These are phyloP conservation scores for Anthrax anthrax DNA, from an alignment of 2,888 invertebrate genomes.

Conservation along the genomic window DNA sequence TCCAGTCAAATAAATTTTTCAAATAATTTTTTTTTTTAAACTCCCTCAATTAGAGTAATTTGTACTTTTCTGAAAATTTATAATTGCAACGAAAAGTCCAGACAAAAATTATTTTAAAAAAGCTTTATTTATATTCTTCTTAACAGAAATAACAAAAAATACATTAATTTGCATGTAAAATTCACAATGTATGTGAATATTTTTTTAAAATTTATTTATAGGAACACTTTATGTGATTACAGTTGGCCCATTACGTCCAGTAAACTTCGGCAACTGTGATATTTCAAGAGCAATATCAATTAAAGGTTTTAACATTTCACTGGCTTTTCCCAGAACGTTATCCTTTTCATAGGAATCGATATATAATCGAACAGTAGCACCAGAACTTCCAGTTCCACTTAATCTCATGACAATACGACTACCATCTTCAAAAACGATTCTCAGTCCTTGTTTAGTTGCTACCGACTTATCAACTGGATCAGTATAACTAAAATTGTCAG, in stretches of 20 bases:
- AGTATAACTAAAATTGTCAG: slow-evolving; percentile 89
- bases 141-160: too few relatives aligned
- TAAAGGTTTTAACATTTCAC: slow-evolving; percentile 69
- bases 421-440: slow-evolving; percentile 88
- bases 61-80: too few relatives aligned
- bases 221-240: slow-evolving; percentile 69
- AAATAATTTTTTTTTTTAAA: too few relatives aligned
- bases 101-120: too few relatives aligned
- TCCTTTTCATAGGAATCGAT: slow-evolving; percentile 84
- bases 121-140: too few relatives aligned
- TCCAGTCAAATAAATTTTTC: too few relatives aligned
- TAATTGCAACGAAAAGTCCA: too few relatives aligned
- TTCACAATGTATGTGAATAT: too few relatives aligned
- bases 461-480: slow-evolving; percentile 91
- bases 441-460: slow-evolving; percentile 80
- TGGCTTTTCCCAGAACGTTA: slow-evolving; percentile 49
- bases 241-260: slow-evolving; percentile 82
- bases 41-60: too few relatives aligned
- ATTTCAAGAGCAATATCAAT: slow-evolving; percentile 76
- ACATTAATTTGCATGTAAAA: too few relatives aligned
- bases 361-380: slow-evolving; percentile 93
- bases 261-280: slow-evolving; percentile 66
- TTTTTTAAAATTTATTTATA: too few relatives aligned
- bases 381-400: slow-evolving; percentile 96
- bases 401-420: slow-evolving; percentile 86